Conservation (phyloP, 2,888 invertebrate species). For the Linnaemya tessellans region DNA sequence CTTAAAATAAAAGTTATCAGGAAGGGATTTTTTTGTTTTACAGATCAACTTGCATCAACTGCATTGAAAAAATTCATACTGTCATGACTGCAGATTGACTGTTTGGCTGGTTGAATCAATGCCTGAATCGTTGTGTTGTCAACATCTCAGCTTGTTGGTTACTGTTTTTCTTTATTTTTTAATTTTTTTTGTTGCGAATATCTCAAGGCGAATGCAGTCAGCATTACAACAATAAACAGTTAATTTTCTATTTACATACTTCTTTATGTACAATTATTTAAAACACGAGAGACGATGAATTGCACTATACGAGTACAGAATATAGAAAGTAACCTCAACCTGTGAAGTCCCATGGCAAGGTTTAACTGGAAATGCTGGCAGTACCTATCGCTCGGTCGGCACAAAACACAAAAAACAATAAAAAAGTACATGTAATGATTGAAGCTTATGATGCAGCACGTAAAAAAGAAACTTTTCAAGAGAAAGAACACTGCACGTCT, state of each 20-base stretch:
- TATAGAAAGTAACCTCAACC: conserved; percentile 63
- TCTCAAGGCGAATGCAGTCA: conserved; percentile 63
- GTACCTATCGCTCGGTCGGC: too few species aligned
- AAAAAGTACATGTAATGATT: conserved; percentile 19
- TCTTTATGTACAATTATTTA: conserved; percentile 36
- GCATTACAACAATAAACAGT: conserved; percentile 61
- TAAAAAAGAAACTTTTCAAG: neutral
- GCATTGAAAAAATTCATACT: conserved; percentile 31
- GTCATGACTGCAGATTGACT: conserved; percentile 57
- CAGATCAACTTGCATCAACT: conserved; percentile 38
- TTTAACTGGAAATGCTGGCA: conserved; percentile 26
- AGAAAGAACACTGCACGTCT: neutral
- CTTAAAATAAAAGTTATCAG: conserved; percentile 57
- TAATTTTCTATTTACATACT: conserved; percentile 64
- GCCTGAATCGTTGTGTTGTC: conserved; percentile 43
- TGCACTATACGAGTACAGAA: neutral
- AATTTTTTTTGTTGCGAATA: conserved; percentile 40
- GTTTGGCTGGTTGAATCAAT: conserved; percentile 27
- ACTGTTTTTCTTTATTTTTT: too few species aligned
- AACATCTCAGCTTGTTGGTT: conserved; percentile 47
- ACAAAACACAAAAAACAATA: neutral
- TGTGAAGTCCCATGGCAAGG: neutral
- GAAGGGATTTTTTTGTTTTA: conserved; percentile 49
- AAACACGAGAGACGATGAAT: conserved; percentile 10
- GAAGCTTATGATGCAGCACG: conserved; percentile 43